Evolutionary conservation across 2,888 invertebrate genomes (phyloP), one percentile per base, ranked within the genome.

Genomic region (Drosophila longiperda): DNA sequence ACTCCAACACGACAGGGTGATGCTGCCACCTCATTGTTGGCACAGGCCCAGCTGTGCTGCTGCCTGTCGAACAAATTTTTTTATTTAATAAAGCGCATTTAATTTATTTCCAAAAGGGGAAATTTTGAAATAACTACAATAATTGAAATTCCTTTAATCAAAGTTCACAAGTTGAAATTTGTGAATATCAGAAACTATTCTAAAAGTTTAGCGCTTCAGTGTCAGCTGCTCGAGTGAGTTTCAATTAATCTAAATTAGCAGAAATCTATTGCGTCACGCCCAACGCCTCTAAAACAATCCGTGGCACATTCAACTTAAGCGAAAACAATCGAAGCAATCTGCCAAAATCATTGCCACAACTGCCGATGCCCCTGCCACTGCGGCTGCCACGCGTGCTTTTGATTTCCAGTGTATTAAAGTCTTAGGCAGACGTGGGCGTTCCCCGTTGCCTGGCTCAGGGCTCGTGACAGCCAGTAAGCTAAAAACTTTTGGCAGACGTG

Each of bases 321-420:
- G 89, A 82, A 78, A 82, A 87, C 90, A 90, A 89, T 90, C 85
- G 81, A 90, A 78, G 79, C 83, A 90, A 90, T 87, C 86, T 86
- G 66, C 70, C 82, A 75, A 82, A 87, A 80, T 88, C 83, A 82
- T 83, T 77, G 84, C 33, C 49, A 55, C 29, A 1, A 0, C 5
- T 29, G 1, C 29, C 29, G 5, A 0, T 29, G 29, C 29, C 29
- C 0, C 29, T 29, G 29, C 29, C 29, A 6, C 26, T 26, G 55
- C 75, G 66, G 66, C 66, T 70, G 75, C 60, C 69, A 74, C 70
- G 82, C 82, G 76, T 86, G 81, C 73, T 52, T 57, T 38, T 83
- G 81, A 87, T 85, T 85, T 74, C 62, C 66, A 80, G 73, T 66
- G 80, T 69, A 82, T 87, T 77, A 89, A 82, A 73, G 87, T 74